Evolutionary conservation across 2,113 vertebrate genomes (phyloP).

Genomic region (Platycercus adscitus): DNA sequence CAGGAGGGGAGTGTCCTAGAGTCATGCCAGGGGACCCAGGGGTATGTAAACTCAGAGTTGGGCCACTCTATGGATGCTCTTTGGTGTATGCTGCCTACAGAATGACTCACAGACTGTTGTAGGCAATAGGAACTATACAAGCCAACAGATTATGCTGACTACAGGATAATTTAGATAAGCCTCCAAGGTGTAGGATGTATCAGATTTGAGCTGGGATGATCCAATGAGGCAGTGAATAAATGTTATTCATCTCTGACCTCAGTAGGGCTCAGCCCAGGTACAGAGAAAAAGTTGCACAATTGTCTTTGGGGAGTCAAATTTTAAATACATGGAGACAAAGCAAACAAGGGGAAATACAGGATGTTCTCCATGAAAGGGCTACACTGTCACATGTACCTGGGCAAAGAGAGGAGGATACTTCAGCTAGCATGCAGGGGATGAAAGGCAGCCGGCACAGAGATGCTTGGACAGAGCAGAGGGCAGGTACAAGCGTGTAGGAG

Average conservation of each 20-base stretch:
- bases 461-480: background rate
- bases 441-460: background rate
- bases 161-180: background rate
- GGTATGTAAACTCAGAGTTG: background rate
- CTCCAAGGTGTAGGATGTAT: background rate
- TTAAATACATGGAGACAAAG: background rate
- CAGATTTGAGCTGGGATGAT: background rate
- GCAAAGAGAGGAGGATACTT: background rate
- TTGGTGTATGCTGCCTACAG: background rate
- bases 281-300: background rate
- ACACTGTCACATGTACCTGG: background rate
- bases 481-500: background rate
- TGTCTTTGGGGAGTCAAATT: background rate
- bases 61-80: background rate
- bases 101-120: background rate
- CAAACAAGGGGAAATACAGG: background rate
- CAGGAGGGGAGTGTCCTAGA: background rate
- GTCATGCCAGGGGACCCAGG: background rate
- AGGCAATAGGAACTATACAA: background rate
- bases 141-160: background rate
- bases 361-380: background rate
- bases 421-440: background rate
- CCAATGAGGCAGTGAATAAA: background rate
- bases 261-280: background rate
- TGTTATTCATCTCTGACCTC: background rate